These are phyloP conservation scores for Chascanopsetta lugubris DNA, from an alignment of 2,113 vertebrate species.

Conservation along the genomic window DNA sequence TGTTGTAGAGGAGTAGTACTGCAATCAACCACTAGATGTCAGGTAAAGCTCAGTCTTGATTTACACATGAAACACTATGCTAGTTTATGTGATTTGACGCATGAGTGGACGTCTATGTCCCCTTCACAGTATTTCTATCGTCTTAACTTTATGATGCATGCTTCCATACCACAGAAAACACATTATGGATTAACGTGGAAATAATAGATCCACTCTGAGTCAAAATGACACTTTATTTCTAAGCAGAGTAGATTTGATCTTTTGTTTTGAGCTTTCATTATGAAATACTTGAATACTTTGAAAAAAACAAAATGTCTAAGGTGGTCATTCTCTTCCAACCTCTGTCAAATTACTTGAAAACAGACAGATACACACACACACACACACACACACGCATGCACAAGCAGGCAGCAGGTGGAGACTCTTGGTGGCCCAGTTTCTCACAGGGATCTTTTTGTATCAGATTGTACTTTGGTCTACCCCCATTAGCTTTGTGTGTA, in stretches of 20 bases:
- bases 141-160: neutral
- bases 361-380: no score
- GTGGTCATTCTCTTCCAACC: neutral
- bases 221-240: neutral
- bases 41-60: conserved; percentile 41
- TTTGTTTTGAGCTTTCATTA: no score
- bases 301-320: neutral
- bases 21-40: conserved; percentile 69
- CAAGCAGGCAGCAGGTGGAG: conserved; percentile 49
- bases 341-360: conserved; percentile 10
- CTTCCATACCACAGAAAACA: neutral
- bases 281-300: neutral
- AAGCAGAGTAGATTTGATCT: neutral
- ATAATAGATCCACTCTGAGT: neutral
- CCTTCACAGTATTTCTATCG: conserved; percentile 6
- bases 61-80: neutral
- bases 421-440: conserved; percentile 41
- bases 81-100: neutral
- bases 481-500: conserved; percentile 49
- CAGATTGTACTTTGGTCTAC: conserved; percentile 57
- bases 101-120: neutral
- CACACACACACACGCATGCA: conserved; percentile 11
- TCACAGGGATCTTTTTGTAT: conserved; percentile 52
- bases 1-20: neutral
- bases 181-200: neutral